Conservation (phyloP, 1,140 invertebrate genomes). For the Stegodyphus dumicola region DNA sequence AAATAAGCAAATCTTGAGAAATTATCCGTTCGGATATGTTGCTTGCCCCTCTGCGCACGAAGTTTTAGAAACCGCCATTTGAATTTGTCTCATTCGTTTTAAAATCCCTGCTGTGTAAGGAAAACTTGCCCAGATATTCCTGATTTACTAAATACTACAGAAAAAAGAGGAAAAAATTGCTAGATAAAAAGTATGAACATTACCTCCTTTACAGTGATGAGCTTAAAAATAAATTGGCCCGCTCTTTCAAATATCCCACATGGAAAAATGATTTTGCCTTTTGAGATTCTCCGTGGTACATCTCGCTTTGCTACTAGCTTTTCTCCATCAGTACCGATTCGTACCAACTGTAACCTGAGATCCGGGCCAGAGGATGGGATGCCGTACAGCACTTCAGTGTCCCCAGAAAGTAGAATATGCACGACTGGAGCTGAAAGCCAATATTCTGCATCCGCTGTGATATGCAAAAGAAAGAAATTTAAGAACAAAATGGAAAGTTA, state of each 20-base stretch:
- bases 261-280: conserved; percentile 56
- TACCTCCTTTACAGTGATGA: conserved; percentile 42
- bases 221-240: conserved; percentile 46
- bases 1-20: too few species aligned
- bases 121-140: too few species aligned
- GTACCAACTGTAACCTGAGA: conserved; percentile 27
- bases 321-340: conserved; percentile 2
- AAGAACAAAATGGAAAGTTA: neutral
- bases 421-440: conserved; percentile 21
- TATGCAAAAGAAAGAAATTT: neutral
- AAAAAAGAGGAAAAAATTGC: neutral
- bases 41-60: too few species aligned
- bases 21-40: too few species aligned
- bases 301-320: conserved; percentile 41
- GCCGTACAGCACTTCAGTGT: conserved; percentile 32
- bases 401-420: conserved; percentile 6
- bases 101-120: too few species aligned
- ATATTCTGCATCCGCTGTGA: conserved; percentile 30
- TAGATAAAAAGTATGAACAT: neutral
- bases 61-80: too few species aligned
- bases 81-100: too few species aligned
- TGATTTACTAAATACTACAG: too few species aligned
- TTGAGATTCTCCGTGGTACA: conserved; percentile 15
- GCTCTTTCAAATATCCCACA: conserved; percentile 55
- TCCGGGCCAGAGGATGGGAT: conserved; percentile 14